Conservation (phyloP, 1,140 invertebrate genomes). For the Adelges cooleyi region DNA sequence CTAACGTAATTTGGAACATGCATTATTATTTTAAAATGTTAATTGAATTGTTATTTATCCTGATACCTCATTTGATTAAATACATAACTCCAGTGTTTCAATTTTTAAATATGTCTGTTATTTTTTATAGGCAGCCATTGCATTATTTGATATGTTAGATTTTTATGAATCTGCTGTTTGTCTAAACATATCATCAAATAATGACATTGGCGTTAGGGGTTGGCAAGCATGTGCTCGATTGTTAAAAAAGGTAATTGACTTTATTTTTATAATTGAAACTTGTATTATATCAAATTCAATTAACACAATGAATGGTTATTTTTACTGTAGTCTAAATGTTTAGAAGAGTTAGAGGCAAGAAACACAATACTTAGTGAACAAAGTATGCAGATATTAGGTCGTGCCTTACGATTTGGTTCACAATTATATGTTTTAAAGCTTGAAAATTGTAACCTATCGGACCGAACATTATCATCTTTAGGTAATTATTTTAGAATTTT, state of each 20-base stretch:
- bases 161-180: slow-evolving; percentile 74
- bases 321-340: slow-evolving; percentile 37
- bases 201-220: slow-evolving; percentile 56
- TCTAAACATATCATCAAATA: slow-evolving; percentile 65
- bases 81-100: no score
- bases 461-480: slow-evolving; percentile 51
- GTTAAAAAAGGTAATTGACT: slow-evolving; percentile 56
- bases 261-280: slow-evolving; percentile 4
- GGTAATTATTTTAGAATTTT: no score
- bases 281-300: not conserved
- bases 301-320: not conserved
- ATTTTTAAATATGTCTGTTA: no score
- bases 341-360: slow-evolving; percentile 56
- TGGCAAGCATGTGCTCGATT: slow-evolving; percentile 71
- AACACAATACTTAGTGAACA: slow-evolving; percentile 55
- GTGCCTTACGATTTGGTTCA: slow-evolving; percentile 53
- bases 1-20: no score
- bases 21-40: no score
- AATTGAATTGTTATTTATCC: no score
- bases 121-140: slow-evolving; percentile 43
- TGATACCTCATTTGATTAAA: no score
- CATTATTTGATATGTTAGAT: slow-evolving; percentile 82
- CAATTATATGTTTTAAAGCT: slow-evolving; percentile 59
- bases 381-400: slow-evolving; percentile 54
- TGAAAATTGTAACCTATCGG: slow-evolving; percentile 57